Evolutionary conservation across 2,797 vertebrate species (phyloP).

Genomic region (Sebastolobus altivelis): DNA sequence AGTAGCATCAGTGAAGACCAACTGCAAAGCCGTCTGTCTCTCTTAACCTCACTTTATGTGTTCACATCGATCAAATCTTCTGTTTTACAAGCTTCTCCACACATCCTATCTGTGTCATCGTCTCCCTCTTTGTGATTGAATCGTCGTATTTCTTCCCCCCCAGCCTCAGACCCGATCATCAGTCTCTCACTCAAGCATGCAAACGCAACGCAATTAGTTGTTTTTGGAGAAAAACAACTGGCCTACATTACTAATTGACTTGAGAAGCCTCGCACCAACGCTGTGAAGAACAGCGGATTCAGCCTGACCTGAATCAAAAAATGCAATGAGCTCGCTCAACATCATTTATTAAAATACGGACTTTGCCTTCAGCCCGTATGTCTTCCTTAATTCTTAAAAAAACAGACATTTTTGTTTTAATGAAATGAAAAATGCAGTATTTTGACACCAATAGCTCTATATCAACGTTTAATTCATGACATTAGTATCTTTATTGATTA

Average conservation of each 20-base stretch:
- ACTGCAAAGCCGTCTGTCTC: background rate
- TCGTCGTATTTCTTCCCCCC: background rate
- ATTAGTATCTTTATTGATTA: background rate
- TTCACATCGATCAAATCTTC: background rate
- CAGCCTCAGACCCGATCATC: conserved; percentile 5
- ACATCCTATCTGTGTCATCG: background rate
- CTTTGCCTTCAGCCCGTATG: background rate
- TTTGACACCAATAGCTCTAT: background rate
- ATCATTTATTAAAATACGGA: conserved; percentile 16
- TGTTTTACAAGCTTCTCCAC: background rate
- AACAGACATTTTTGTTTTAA: background rate
- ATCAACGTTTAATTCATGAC: background rate
- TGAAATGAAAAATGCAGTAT: background rate
- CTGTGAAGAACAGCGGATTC: conserved; percentile 15
- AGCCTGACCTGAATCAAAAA: conserved; percentile 58
- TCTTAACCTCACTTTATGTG: background rate
- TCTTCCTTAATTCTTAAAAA: conserved; percentile 3
- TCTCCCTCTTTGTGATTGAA: conserved; percentile 16
- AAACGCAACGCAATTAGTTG: conserved; percentile 50
- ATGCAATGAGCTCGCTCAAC: background rate
- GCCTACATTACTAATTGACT: conserved; percentile 68
- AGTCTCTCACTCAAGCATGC: conserved; percentile 35
- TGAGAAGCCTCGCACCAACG: conserved; percentile 16
- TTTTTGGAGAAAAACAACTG: conserved; percentile 48
- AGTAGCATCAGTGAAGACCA: conserved; percentile 4